Conservation (phyloP, 1,140 invertebrate genomes). For the Nymphalis io region DNA sequence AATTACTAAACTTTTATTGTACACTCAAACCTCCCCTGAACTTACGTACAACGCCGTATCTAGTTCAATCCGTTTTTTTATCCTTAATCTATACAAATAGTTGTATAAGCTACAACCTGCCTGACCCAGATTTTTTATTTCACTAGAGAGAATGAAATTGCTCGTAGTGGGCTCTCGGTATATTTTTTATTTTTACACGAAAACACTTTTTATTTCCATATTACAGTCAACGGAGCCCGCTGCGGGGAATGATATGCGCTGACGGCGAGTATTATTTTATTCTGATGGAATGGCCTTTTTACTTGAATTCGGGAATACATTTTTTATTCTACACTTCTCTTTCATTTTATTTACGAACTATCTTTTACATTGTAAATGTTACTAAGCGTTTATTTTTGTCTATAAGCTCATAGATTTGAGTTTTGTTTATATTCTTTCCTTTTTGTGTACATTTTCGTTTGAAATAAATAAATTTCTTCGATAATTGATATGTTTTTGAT, state of each 20-base stretch:
- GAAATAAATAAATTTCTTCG: too few species aligned
- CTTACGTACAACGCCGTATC: neutral
- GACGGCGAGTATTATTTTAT: conserved; percentile 48
- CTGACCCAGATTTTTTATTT: conserved; percentile 77
- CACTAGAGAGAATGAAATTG: conserved; percentile 75
- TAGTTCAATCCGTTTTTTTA: conserved; percentile 12
- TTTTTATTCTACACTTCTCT: conserved; percentile 24
- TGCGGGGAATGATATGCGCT: conserved; percentile 43
- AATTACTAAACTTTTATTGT: neutral
- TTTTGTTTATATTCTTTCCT: conserved; percentile 7
- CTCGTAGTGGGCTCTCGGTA: conserved; percentile 58
- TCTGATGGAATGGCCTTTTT: conserved; percentile 54
- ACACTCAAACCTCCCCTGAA: neutral
- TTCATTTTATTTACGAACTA: conserved; percentile 22
- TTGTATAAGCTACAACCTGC: conserved; percentile 53
- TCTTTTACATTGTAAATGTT: neutral
- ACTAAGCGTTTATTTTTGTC: conserved; percentile 8
- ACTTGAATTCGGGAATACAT: conserved; percentile 29
- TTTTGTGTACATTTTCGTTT: too few species aligned
- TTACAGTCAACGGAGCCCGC: conserved; percentile 44
- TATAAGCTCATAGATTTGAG: neutral
- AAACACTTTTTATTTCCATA: conserved; percentile 67
- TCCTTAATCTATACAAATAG: conserved; percentile 46
- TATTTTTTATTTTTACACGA: conserved; percentile 51
- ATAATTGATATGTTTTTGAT: too few species aligned